Percentiles rank a stretch among this genome's conserved stretches.
Evolutionary conservation across 1,140 invertebrate species (phyloP).

Genomic region (Pinna nobilis): DNA sequence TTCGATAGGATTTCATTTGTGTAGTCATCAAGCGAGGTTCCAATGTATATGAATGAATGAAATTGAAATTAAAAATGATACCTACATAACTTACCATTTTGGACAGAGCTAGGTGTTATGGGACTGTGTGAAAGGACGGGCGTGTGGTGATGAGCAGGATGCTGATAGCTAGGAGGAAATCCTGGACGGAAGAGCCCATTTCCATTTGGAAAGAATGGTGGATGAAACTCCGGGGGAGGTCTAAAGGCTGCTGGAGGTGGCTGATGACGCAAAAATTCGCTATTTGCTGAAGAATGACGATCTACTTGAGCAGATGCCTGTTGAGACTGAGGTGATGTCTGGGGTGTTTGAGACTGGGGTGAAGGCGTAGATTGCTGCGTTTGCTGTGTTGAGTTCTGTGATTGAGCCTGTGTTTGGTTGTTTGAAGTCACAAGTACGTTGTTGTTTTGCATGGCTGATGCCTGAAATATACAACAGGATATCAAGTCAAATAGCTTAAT

Average conservation of each 20-base stretch:
- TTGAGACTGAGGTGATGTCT: constrained; percentile 59
- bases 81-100: constrained; percentile 68
- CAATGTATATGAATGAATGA: neutral
- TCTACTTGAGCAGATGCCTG: constrained; percentile 51
- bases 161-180: constrained; percentile 66
- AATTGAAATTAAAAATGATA: constrained; percentile 3
- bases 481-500: neutral
- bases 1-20: no score
- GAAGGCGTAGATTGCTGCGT: constrained; percentile 42
- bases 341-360: constrained; percentile 36
- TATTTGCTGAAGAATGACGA: constrained; percentile 57
- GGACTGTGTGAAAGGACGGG: constrained; percentile 60
- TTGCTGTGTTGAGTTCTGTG: constrained; percentile 48
- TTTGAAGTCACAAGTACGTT: constrained; percentile 10
- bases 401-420: constrained; percentile 30
- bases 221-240: constrained; percentile 67
- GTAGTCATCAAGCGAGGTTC: no score
- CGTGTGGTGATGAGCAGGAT: constrained; percentile 70
- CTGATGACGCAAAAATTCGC: constrained; percentile 67
- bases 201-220: constrained; percentile 71
- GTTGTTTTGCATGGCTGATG: constrained; percentile 52
- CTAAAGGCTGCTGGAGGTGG: constrained; percentile 63
- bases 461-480: constrained; percentile 40
- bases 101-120: constrained; percentile 54
- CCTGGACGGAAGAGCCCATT: constrained; percentile 69